phyloP scores from a whole-genome alignment of 2,888 invertebrate species.

The Carabus problematicus region DNA sequence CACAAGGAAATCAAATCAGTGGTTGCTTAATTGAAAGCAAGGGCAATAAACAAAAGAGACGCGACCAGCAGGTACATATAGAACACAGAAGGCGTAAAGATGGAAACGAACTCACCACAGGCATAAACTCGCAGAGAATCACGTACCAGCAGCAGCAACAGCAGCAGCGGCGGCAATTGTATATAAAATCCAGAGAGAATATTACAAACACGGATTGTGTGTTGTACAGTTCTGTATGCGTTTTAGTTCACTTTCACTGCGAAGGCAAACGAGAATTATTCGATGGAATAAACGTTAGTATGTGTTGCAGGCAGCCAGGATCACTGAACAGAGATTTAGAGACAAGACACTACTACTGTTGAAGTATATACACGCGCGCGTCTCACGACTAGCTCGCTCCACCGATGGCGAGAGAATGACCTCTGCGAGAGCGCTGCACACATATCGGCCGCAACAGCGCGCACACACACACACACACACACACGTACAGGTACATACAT shows the following conservation, averaged over 20 bases:
- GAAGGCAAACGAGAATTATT: constrained; percentile 17
- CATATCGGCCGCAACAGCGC: background rate
- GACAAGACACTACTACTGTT: background rate
- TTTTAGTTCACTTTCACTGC: constrained; percentile 7
- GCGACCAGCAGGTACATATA: too few relatives aligned
- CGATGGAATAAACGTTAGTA: background rate
- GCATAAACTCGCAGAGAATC: too few relatives aligned
- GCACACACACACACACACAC: background rate
- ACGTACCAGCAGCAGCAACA: background rate
- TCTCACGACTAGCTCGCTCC: constrained; percentile 4
- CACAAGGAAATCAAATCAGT: too few relatives aligned
- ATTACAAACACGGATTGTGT: background rate
- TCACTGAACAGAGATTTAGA: background rate
- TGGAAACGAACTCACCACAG: too few relatives aligned
- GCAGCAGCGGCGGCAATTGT: background rate
- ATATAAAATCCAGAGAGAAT: background rate
- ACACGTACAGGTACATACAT: background rate
- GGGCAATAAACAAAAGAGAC: too few relatives aligned
- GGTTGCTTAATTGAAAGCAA: too few relatives aligned
- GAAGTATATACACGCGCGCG: constrained; percentile 14
- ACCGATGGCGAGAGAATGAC: constrained; percentile 34
- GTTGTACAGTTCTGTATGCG: too few relatives aligned
- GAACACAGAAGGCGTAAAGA: too few relatives aligned
- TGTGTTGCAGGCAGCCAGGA: background rate
- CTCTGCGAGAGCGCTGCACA: constrained; percentile 13